Percentiles rank a stretch among this genome's conserved stretches.
Conservation (phyloP, 2,888 invertebrate species). For the Germaria angustata region DNA sequence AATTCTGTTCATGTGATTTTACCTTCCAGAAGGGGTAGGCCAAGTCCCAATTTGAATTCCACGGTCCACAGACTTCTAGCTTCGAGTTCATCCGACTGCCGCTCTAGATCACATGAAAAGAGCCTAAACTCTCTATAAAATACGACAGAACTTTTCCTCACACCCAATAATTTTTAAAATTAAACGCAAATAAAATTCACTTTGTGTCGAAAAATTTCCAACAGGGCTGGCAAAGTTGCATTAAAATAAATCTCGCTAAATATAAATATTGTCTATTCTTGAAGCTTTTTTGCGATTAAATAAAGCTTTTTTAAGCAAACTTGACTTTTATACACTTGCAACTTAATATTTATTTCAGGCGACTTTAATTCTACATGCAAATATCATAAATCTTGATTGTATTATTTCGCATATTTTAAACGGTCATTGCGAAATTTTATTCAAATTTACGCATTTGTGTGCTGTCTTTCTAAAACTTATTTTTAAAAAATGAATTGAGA, state of each 20-base stretch:
- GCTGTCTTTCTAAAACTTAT: neutral
- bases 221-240: neutral
- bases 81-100: too few species aligned
- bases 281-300: neutral
- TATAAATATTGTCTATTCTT: neutral
- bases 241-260: neutral
- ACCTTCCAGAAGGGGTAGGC: too few species aligned
- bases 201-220: slow-evolving; percentile 12
- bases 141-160: too few species aligned
- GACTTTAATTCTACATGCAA: neutral
- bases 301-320: neutral
- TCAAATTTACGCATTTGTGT: neutral
- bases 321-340: neutral
- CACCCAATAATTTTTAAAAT: too few species aligned
- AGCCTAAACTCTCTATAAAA: too few species aligned
- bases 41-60: too few species aligned
- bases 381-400: slow-evolving; percentile 38
- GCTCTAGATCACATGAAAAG: too few species aligned
- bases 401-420: neutral
- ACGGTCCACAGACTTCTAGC: too few species aligned
- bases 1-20: too few species aligned
- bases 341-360: neutral
- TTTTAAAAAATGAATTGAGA: neutral
- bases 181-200: too few species aligned
- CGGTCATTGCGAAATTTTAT: slow-evolving; percentile 39